phyloP scores from a whole-genome alignment of 2,113 vertebrate species.

The Lampris incognitus region DNA sequence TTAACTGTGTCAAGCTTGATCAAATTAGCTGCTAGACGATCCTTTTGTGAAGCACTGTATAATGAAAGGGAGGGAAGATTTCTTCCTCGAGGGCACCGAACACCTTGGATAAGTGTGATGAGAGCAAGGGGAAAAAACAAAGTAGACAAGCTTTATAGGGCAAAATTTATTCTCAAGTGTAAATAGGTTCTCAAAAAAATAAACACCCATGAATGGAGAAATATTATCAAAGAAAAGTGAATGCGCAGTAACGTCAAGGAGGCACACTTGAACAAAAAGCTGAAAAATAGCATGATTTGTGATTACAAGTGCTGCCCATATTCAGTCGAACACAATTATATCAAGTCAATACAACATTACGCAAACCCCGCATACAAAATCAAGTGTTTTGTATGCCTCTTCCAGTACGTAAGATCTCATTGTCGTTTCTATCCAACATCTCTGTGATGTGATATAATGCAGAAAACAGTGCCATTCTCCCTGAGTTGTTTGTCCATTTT shows the following conservation, averaged over 20 bases:
- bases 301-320: too few relatives aligned
- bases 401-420: too few relatives aligned
- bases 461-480: neutral
- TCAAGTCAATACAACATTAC: too few relatives aligned
- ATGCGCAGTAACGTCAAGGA: neutral
- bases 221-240: neutral
- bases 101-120: conserved; percentile 35
- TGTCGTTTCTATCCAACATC: neutral
- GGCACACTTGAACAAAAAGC: too few relatives aligned
- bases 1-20: conserved; percentile 39
- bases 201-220: too few relatives aligned
- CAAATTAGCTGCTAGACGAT: conserved; percentile 36
- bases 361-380: too few relatives aligned
- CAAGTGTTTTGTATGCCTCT: too few relatives aligned
- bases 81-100: conserved; percentile 37
- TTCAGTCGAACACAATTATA: too few relatives aligned
- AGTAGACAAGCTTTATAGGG: neutral
- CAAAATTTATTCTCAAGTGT: neutral
- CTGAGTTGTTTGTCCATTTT: neutral
- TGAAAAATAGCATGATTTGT: too few relatives aligned
- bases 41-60: conserved; percentile 25
- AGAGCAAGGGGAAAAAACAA: conserved; percentile 20
- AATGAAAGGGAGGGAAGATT: neutral
- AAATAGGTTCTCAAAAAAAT: too few relatives aligned
- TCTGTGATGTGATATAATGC: neutral